Conservation (phyloP, 1,140 invertebrate species). For the Rhizoglyphus robini region DNA sequence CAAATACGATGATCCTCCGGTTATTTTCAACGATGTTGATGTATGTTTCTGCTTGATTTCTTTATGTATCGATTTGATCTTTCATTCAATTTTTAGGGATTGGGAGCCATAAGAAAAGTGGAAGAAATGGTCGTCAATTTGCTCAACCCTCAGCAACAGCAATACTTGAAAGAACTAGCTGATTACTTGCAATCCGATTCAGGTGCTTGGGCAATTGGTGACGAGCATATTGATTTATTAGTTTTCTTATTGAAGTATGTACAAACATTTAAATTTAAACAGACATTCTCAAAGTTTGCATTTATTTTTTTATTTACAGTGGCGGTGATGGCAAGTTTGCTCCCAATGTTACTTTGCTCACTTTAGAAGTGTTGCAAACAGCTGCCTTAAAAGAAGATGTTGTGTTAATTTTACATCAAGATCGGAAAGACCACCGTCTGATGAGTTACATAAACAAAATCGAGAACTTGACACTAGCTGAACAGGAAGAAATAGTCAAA, state of each 20-base stretch:
- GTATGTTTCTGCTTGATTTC: conserved; percentile 39
- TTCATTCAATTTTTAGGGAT: conserved; percentile 36
- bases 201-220: conserved; percentile 76
- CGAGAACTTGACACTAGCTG: conserved; percentile 55
- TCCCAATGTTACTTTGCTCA: conserved; percentile 24
- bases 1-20: conserved; percentile 51
- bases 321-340: conserved; percentile 26
- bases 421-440: conserved; percentile 67
- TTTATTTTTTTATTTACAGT: conserved; percentile 24
- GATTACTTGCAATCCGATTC: conserved; percentile 74
- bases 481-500: conserved; percentile 60
- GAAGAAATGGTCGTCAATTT: conserved; percentile 46
- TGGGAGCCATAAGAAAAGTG: conserved; percentile 48
- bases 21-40: conserved; percentile 61
- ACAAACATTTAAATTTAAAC: conserved; percentile 19
- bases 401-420: conserved; percentile 74
- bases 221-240: conserved; percentile 67
- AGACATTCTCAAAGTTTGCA: conserved; percentile 21
- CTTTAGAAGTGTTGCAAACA: conserved; percentile 23
- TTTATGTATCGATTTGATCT: neutral
- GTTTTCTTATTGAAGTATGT: conserved; percentile 38
- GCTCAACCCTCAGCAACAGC: conserved; percentile 36
- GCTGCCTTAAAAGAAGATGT: conserved; percentile 76
- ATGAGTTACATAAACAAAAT: conserved; percentile 77
- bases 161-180: conserved; percentile 50